Evolutionary conservation across 2,797 vertebrate species (phyloP).

Genomic region (Leptodactylus fallax): DNA sequence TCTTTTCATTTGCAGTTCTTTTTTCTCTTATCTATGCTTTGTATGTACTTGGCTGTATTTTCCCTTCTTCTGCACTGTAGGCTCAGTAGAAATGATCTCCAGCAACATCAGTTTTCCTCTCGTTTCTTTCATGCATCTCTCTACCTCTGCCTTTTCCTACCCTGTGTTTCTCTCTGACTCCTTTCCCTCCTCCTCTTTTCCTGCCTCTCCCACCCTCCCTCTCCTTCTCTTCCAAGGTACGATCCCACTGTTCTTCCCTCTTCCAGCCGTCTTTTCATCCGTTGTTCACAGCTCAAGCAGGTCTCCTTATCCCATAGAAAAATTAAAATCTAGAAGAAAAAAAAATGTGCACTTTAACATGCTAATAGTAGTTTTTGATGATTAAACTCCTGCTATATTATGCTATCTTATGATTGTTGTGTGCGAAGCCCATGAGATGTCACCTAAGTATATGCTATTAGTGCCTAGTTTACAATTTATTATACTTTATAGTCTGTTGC

Average conservation of each 20-base stretch:
- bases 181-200: constrained; percentile 17
- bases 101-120: constrained; percentile 38
- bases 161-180: constrained; percentile 31
- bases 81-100: neutral
- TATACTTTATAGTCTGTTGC: neutral
- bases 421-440: no score
- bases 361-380: neutral
- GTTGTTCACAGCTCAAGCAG: neutral
- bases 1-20: neutral
- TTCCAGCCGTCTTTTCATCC: constrained; percentile 29
- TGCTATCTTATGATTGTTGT: neutral
- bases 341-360: neutral
- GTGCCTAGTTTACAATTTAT: neutral
- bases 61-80: neutral
- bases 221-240: constrained; percentile 54
- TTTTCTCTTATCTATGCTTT: neutral
- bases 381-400: neutral
- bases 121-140: constrained; percentile 34
- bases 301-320: neutral
- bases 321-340: constrained; percentile 30
- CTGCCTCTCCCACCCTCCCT: constrained; percentile 44
- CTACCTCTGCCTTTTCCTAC: constrained; percentile 43
- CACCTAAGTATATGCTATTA: neutral
- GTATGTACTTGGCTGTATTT: neutral
- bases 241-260: constrained; percentile 32